phyloP scores from a whole-genome alignment of 1,140 invertebrate genomes.

The Mycetomoellerius zeteki region DNA sequence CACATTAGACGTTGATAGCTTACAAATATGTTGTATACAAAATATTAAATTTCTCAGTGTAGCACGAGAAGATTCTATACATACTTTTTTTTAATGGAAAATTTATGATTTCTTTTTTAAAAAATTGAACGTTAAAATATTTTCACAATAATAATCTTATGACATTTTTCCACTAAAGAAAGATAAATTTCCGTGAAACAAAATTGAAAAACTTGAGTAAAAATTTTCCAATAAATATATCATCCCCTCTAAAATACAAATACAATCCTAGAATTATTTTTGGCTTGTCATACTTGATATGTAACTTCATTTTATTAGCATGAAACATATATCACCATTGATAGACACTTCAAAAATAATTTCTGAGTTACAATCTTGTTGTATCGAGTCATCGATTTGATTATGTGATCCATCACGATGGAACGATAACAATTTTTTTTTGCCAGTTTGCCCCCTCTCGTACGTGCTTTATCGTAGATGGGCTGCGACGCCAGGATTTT shows the following conservation, averaged over 20 bases:
- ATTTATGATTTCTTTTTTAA: not conserved
- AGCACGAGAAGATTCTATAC: not conserved
- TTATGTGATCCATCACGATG: constrained; percentile 42
- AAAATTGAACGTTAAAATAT: not conserved
- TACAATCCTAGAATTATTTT: constrained; percentile 13
- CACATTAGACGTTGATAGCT: constrained; percentile 14
- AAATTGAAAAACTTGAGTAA: not conserved
- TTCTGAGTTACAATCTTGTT: constrained; percentile 35
- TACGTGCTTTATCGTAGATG: constrained; percentile 56
- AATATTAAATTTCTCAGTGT: not conserved
- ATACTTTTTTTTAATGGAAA: not conserved
- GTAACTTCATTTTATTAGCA: constrained; percentile 24
- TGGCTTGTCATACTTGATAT: not conserved
- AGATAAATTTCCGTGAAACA: not conserved
- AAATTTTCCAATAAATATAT: not conserved
- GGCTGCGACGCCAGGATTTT: constrained; percentile 50
- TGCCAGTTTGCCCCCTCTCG: not conserved
- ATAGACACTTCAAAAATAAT: constrained; percentile 24
- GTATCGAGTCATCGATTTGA: constrained; percentile 41
- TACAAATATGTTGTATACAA: not conserved
- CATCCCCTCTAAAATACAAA: not conserved
- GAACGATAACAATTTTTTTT: constrained; percentile 53
- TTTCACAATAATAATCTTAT: not conserved
- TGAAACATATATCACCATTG: not conserved
- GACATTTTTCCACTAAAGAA: not conserved